phyloP scores from a whole-genome alignment of 1,140 invertebrate species.

The Alviniconcha marisindica region DNA sequence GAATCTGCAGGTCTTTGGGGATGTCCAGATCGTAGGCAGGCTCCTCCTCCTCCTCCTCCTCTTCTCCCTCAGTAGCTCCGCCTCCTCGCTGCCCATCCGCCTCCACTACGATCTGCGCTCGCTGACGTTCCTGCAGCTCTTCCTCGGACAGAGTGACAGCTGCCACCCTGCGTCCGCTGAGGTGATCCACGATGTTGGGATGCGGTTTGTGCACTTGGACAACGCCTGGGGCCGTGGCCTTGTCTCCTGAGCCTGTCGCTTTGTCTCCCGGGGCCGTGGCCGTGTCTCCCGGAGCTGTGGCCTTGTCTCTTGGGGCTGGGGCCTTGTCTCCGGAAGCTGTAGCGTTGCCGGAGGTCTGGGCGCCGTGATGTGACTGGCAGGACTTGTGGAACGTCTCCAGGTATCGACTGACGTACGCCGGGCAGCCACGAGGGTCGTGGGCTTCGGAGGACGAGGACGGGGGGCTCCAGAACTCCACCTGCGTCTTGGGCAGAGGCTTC shows the following conservation, averaged over 20 bases:
- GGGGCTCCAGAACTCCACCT: constrained; percentile 70
- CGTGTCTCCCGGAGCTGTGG: constrained; percentile 15
- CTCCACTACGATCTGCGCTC: background rate
- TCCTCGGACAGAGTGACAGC: constrained; percentile 31
- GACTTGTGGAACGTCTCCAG: constrained; percentile 50
- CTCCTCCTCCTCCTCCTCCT: constrained; percentile 4
- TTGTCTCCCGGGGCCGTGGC: background rate
- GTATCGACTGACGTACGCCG: constrained; percentile 65
- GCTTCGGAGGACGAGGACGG: background rate
- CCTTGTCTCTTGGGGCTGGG: background rate
- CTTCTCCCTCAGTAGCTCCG: background rate
- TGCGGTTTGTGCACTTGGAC: constrained; percentile 65
- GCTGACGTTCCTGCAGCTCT: constrained; percentile 41
- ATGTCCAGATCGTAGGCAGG: background rate
- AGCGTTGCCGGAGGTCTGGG: background rate
- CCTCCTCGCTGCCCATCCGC: background rate
- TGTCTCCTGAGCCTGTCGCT: constrained; percentile 18
- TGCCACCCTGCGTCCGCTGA: constrained; percentile 41
- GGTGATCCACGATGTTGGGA: constrained; percentile 67
- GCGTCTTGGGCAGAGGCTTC: constrained; percentile 59
- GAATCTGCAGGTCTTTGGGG: constrained; percentile 21
- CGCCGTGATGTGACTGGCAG: background rate
- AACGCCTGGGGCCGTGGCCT: background rate
- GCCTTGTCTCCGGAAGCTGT: constrained; percentile 12
- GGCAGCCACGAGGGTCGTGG: constrained; percentile 72